These are phyloP conservation scores for Anguilla marmorata DNA, from an alignment of 2,797 vertebrate genomes.

Conservation along the genomic window DNA sequence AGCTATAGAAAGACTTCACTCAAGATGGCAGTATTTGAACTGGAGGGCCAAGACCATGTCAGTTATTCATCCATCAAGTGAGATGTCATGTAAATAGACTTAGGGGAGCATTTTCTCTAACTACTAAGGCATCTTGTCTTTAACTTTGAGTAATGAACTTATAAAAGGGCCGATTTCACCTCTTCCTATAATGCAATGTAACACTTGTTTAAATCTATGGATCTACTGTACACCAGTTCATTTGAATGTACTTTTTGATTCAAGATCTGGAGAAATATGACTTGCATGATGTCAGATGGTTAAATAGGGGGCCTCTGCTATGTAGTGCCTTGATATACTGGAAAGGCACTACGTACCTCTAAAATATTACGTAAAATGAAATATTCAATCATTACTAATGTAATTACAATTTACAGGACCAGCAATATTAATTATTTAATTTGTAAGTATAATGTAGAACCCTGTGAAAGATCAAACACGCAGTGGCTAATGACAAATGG, in stretches of 20 bases:
- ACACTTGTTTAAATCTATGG: not conserved
- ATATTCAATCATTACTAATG: not conserved
- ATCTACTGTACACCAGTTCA: not conserved
- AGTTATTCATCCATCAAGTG: not conserved
- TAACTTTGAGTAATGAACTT: not conserved
- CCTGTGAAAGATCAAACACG: not conserved
- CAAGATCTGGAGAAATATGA: not conserved
- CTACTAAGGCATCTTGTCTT: not conserved
- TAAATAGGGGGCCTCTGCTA: not conserved
- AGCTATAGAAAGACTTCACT: not conserved
- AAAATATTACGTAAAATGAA: not conserved
- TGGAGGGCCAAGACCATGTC: not conserved
- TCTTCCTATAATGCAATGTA: not conserved
- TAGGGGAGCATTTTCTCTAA: not conserved
- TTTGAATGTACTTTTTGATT: not conserved
- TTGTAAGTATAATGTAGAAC: not conserved
- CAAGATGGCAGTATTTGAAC: not conserved
- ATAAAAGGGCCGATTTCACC: not conserved
- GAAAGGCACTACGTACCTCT: not conserved
- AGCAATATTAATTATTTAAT: not conserved
- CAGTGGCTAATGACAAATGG: not conserved
- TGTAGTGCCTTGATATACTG: not conserved
- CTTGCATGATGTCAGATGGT: not conserved
- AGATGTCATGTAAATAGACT: not conserved
- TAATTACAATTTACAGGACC: not conserved